Conservation (phyloP, 2,888 invertebrate genomes). For the Cheilosia variabilis region DNA sequence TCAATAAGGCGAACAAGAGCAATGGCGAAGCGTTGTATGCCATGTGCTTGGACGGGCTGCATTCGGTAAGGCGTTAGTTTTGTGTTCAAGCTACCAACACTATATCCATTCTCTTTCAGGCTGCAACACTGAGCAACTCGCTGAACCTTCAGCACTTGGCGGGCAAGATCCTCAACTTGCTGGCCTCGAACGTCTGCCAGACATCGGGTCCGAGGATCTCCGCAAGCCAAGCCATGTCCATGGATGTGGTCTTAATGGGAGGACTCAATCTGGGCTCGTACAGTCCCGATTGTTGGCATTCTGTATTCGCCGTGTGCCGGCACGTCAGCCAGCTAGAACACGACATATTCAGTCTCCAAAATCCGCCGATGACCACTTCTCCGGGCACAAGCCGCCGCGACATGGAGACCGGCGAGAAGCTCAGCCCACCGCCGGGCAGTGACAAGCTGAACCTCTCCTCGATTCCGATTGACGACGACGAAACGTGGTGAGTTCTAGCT, state of each 20-base stretch:
- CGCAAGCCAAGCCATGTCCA: constrained; percentile 94
- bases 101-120: constrained; percentile 83
- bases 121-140: constrained; percentile 94
- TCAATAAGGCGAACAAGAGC: constrained; percentile 83
- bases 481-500: constrained; percentile 87
- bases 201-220: constrained; percentile 90
- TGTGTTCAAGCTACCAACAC: background rate
- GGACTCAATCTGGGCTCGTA: constrained; percentile 96
- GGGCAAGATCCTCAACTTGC: constrained; percentile 93
- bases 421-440: constrained; percentile 83
- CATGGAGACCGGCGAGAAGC: constrained; percentile 82
- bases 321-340: constrained; percentile 97
- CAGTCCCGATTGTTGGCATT: constrained; percentile 97
- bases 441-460: constrained; percentile 86
- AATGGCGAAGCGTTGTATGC: constrained; percentile 92
- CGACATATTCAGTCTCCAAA: constrained; percentile 92
- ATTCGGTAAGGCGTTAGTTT: constrained; percentile 86
- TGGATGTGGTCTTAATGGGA: constrained; percentile 94
- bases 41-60: constrained; percentile 94
- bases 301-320: constrained; percentile 96
- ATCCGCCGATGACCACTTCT: constrained; percentile 81
- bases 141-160: constrained; percentile 95
- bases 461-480: constrained; percentile 88
- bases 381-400: constrained; percentile 82
- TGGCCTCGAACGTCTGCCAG: constrained; percentile 95